Evolutionary conservation across 2,797 vertebrate species (phyloP), one percentile per base, ranked within the genome.

Genomic region (Oceanodroma leucorhoa): DNA sequence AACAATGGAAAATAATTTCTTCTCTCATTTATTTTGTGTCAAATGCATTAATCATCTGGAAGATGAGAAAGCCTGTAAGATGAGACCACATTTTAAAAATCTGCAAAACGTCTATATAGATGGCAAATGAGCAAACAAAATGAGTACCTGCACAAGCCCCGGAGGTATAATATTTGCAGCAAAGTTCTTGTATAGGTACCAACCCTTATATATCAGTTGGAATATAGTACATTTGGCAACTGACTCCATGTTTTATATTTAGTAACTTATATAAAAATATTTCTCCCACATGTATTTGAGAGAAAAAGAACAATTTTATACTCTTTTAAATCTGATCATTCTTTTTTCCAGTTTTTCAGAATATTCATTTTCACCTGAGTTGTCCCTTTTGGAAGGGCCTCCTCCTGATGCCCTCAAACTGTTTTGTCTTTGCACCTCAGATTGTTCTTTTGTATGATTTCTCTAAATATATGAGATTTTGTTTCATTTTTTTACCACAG

Each of bases 21-120:
- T 86, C 82, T 86, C 24, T 69, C 46, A 60, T 55, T 79, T 91
- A 61, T 84, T 93, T 91, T 91, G 46, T 82, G 81, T 48, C 64
- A 93, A 96, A 90, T 78, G 62, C 30, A 32, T 93, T 93, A 75
- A 94, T 76, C 55, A 92, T 60, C 90, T 93, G 70, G 53, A 90
- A 91, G 73, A 94, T 91, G 83, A 88, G 58, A 91, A 88, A 79
- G 73, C 34, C 77, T 94, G 83, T 89, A 89, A 94, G 80, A 93
- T 67, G 90, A 94, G 70, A 95, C 93, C 41, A 76, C 55, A 89
- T 79, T 95, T 62, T 89, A 80, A 93, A 95, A 94, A 94, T 90
- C 64, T 82, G 88, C 70, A 91, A 62, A 91, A 86, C 70, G 89
- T 53, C 80, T 82, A 83, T 54, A 78, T 10, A 90, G 62, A 88